phyloP scores from a whole-genome alignment of 2,888 invertebrate genomes.

The Copidosoma aretas region DNA sequence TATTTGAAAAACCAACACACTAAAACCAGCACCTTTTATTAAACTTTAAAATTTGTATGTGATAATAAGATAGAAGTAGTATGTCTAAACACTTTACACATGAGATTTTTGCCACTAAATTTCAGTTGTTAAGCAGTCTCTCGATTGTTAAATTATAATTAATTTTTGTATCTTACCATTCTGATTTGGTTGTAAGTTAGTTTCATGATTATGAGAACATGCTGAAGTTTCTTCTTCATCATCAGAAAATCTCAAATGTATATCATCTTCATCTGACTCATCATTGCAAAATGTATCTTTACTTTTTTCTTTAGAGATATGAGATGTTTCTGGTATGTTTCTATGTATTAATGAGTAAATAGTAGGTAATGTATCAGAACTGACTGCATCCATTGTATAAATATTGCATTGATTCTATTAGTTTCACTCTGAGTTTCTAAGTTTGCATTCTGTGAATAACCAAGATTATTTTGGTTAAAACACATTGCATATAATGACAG shows the following conservation, averaged over 20 bases:
- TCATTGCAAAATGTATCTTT: constrained; percentile 52
- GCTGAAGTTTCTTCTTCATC: constrained; percentile 48
- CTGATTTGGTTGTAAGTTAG: constrained; percentile 25
- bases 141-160: constrained; percentile 21
- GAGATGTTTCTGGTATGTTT: constrained; percentile 42
- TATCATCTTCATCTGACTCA: constrained; percentile 55
- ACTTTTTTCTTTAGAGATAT: constrained; percentile 51
- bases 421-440: constrained; percentile 28
- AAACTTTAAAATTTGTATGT: neutral
- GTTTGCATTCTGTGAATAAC: constrained; percentile 41
- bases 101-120: constrained; percentile 7
- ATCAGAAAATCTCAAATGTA: constrained; percentile 58
- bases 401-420: constrained; percentile 37
- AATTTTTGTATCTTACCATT: constrained; percentile 35
- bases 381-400: constrained; percentile 53
- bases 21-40: neutral
- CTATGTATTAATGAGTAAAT: constrained; percentile 46
- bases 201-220: constrained; percentile 29
- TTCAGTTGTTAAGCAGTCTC: neutral
- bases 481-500: constrained; percentile 6
- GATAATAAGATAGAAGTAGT: constrained; percentile 10
- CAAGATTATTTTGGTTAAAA: constrained; percentile 41
- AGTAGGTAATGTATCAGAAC: constrained; percentile 48
- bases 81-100: neutral
- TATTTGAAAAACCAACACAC: neutral